These are phyloP conservation scores for Scytalopus superciliaris DNA, from an alignment of 2,113 vertebrate species.

Conservation along the genomic window DNA sequence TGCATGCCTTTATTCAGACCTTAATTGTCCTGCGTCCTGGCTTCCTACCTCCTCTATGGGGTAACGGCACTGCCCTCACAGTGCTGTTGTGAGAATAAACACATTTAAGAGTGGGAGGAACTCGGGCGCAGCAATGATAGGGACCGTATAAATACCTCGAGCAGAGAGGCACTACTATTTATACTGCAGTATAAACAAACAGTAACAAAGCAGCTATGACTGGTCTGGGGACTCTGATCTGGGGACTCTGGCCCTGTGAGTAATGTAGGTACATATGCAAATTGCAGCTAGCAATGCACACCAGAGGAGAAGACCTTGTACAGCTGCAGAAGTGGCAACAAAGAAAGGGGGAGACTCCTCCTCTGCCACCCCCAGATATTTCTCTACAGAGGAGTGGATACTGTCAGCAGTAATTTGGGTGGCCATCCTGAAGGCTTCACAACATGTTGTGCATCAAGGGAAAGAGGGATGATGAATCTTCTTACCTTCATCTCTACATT, in stretches of 20 bases:
- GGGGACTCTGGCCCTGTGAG: not conserved
- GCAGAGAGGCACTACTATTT: not conserved
- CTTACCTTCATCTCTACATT: not conserved
- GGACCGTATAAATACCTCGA: not conserved
- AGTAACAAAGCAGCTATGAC: not conserved
- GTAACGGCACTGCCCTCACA: not conserved
- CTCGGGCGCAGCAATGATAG: not conserved
- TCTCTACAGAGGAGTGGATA: not conserved
- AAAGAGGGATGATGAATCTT: not conserved
- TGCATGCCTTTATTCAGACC: not conserved
- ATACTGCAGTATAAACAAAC: not conserved
- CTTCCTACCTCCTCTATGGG: not conserved
- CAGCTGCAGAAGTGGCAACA: not conserved
- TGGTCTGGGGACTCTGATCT: not conserved
- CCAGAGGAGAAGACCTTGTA: not conserved
- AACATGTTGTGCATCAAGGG: rapidly evolving
- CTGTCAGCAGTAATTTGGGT: not conserved
- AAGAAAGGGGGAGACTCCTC: not conserved
- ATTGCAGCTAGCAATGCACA: not conserved
- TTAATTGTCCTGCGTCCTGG: not conserved
- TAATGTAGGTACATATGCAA: not conserved
- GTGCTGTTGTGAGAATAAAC: not conserved
- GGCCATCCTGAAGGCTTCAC: not conserved
- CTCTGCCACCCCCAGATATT: not conserved
- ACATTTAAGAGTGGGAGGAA: not conserved